phyloP scores from a whole-genome alignment of 2,888 invertebrate genomes.

The Brenthis hecate region DNA sequence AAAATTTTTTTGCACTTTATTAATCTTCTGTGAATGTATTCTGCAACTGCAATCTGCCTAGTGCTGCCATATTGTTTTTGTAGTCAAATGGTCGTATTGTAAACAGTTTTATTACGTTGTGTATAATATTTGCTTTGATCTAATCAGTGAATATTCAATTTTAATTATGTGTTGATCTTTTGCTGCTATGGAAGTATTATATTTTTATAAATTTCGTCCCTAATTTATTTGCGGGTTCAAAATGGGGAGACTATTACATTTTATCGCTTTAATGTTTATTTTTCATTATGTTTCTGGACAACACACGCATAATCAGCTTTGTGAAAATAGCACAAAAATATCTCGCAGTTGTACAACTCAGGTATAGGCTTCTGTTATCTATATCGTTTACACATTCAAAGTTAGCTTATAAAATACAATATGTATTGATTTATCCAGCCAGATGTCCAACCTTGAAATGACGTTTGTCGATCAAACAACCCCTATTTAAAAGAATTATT shows the following conservation, averaged over 20 bases:
- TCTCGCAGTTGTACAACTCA: slow-evolving; percentile 67
- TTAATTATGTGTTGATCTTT: slow-evolving; percentile 20
- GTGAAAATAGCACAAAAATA: slow-evolving; percentile 57
- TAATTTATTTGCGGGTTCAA: slow-evolving; percentile 26
- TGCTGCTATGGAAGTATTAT: slow-evolving; percentile 23
- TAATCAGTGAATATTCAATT: slow-evolving; percentile 12
- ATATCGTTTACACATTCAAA: slow-evolving; percentile 5
- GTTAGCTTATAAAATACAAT: neutral
- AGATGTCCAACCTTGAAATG: slow-evolving; percentile 26
- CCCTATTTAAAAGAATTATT: no score
- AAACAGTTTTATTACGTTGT: slow-evolving; percentile 43
- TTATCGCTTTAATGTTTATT: slow-evolving; percentile 51
- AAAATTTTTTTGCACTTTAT: neutral
- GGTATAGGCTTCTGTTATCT: slow-evolving; percentile 49
- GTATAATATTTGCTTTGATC: slow-evolving; percentile 23
- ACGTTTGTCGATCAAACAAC: neutral
- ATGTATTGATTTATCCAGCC: slow-evolving; percentile 11
- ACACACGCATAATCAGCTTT: slow-evolving; percentile 50
- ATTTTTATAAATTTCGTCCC: slow-evolving; percentile 27
- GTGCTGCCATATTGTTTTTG: slow-evolving; percentile 47
- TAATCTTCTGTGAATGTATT: slow-evolving; percentile 6
- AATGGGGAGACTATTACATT: slow-evolving; percentile 54
- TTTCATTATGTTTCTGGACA: slow-evolving; percentile 54
- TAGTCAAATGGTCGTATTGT: slow-evolving; percentile 33
- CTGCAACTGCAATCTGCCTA: neutral